These are phyloP conservation scores for Belonocnema kinseyi DNA, from an alignment of 1,140 invertebrate genomes.

Conservation along the genomic window DNA sequence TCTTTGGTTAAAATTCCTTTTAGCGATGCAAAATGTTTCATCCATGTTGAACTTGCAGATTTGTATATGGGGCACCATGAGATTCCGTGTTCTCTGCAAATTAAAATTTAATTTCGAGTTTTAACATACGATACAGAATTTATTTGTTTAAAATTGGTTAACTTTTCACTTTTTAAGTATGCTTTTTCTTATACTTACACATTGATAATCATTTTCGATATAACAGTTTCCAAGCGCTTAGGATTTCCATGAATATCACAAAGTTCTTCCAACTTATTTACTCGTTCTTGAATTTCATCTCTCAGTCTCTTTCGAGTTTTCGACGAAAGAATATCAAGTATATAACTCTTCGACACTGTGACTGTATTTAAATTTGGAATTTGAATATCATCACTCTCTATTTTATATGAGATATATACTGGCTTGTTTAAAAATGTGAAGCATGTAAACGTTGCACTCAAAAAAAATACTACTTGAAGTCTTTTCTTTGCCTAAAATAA, in stretches of 20 bases:
- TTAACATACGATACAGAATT: too few species aligned
- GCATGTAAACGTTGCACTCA: constrained; percentile 2
- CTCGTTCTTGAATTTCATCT: constrained; percentile 36
- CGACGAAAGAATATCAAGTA: neutral
- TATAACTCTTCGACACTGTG: neutral
- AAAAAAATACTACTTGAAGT: neutral
- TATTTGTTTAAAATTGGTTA: too few species aligned
- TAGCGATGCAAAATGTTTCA: constrained; percentile 76
- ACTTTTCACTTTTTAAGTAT: too few species aligned
- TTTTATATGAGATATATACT: neutral
- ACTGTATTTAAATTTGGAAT: neutral
- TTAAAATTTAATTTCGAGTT: neutral
- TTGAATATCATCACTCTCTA: neutral
- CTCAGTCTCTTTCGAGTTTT: constrained; percentile 1
- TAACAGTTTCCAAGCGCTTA: constrained; percentile 37
- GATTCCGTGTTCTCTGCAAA: constrained; percentile 69
- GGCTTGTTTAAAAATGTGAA: neutral
- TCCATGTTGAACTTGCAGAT: constrained; percentile 76
- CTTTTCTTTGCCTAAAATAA: neutral
- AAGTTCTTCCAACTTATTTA: constrained; percentile 23
- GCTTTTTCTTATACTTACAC: constrained; percentile 50
- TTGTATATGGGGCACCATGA: constrained; percentile 79
- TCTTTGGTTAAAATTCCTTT: constrained; percentile 70
- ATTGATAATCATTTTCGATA: constrained; percentile 62
- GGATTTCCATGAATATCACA: constrained; percentile 41